Conservation (phyloP, 2,797 vertebrate genomes). For the Florisuga fusca region DNA sequence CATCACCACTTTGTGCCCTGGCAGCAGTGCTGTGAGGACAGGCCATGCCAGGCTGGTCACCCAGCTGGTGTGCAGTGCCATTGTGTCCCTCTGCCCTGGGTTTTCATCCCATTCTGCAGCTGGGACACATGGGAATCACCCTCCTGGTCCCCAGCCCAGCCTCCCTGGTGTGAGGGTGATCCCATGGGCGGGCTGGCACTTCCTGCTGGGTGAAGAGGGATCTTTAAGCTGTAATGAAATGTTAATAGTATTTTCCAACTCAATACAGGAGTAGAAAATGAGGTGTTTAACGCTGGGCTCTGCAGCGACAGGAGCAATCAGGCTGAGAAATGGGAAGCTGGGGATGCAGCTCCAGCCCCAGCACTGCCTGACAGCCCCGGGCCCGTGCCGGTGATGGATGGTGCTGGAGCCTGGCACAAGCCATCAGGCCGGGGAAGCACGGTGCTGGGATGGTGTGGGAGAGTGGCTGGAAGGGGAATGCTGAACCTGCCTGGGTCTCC, state of each 20-base stretch:
- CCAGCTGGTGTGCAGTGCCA: rapidly evolving
- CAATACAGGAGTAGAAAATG: slow-evolving; percentile 38
- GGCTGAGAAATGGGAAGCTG: slow-evolving; percentile 59
- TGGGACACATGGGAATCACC: rapidly evolving
- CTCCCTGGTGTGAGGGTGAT: background rate
- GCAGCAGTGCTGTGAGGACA: rapidly evolving
- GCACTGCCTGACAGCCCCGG: background rate
- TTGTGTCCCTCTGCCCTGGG: background rate
- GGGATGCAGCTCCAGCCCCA: background rate
- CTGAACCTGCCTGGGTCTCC: background rate
- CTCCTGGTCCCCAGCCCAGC: background rate
- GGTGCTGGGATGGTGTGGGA: background rate
- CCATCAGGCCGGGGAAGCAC: background rate
- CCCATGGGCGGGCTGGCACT: rapidly evolving
- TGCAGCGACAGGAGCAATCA: slow-evolving; percentile 66
- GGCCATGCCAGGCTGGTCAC: background rate
- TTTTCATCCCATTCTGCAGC: rapidly evolving
- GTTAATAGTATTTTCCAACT: slow-evolving; percentile 73
- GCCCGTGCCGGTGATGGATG: background rate
- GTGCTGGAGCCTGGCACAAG: background rate
- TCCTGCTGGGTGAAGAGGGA: background rate
- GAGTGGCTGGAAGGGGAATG: rapidly evolving
- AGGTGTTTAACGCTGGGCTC: slow-evolving; percentile 60
- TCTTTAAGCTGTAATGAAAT: slow-evolving; percentile 65
- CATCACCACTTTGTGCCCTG: background rate